Percentiles rank a stretch among this genome's conserved stretches.
Evolutionary conservation across 2,888 invertebrate genomes (phyloP).

Genomic region (Clitarchus hookeri): DNA sequence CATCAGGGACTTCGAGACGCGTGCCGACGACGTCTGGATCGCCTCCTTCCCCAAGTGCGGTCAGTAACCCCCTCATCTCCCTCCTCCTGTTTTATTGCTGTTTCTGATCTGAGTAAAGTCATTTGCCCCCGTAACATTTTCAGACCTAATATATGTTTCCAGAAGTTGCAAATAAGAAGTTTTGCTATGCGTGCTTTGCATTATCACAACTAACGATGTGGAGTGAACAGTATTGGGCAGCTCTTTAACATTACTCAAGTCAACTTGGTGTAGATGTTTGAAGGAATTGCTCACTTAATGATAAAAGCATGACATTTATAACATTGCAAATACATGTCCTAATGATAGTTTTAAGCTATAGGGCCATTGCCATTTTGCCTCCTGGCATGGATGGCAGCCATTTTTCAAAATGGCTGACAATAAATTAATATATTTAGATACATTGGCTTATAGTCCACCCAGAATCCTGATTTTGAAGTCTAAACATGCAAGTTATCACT

Average conservation of each 20-base stretch:
- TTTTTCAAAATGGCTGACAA: not conserved
- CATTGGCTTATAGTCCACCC: not conserved
- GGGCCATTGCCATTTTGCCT: conserved; percentile 15
- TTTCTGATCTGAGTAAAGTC: too few species aligned
- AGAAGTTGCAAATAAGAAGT: too few species aligned
- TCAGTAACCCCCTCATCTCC: too few species aligned
- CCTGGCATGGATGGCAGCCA: not conserved
- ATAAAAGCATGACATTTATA: not conserved
- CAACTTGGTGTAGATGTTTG: not conserved
- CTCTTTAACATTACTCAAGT: too few species aligned
- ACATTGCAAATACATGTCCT: not conserved
- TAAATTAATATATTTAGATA: not conserved
- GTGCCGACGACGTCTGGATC: conserved; percentile 52
- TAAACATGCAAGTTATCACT: not conserved
- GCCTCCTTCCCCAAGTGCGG: conserved; percentile 53
- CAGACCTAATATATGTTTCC: too few species aligned
- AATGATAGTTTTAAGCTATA: not conserved
- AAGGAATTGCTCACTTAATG: conserved; percentile 6
- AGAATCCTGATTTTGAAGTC: not conserved
- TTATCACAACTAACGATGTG: too few species aligned
- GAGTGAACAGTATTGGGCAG: too few species aligned
- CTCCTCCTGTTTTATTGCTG: too few species aligned
- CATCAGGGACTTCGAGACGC: conserved; percentile 49
- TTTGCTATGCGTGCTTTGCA: too few species aligned
- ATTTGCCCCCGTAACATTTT: too few species aligned